Base-by-base conservation (phyloP, 2,113 vertebrate genomes). In the Aspiorhynchus laticeps region DNA sequence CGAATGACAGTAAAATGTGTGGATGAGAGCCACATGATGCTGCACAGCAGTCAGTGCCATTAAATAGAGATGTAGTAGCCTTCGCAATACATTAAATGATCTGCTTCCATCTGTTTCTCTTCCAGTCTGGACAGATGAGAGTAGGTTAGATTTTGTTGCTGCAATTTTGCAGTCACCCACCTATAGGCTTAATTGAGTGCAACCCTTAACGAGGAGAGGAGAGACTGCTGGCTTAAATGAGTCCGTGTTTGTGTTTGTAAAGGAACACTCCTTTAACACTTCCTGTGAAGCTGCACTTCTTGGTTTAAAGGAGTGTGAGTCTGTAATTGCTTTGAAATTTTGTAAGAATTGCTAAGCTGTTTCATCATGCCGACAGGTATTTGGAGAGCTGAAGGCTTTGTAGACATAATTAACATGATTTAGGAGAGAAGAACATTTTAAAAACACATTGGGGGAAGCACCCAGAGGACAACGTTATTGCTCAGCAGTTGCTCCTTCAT, bases 1-100 rank as follows among this genome's bases (percentile, higher is more conserved):
- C 86, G 92, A 75, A 86, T 76, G 88, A 90, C 91, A 93, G 88
- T 31, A 26, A 92, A 48, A 46, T 7, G 36, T 80, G 7, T 61
- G n/a, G 33, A 48, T n/a, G 14, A 31, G 7, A 46, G 15, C n/a
- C 12, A 65, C 3, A 33, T 31, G 26, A 46, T 31, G n/a, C 41
- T 21, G 10, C 41, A 82, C 9, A 21, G 6, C 3, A 43, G 69
- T 6, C 3, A 43, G 69, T 6, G 36, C 2, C 17, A 33, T 21
- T 41, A 61, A 26, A 59, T 46, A 63, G 48, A 86, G 71, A 73
- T 12, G 14, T 59, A 59, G 14, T 12, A 65, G 11, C 1, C 24
- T 24, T 11, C 2, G 9, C 19, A 11, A 24, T 71, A 24, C 33
- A 71, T 71, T 38, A 38, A 11, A 71, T 71, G 2, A 71, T 2